Evolutionary conservation across 2,888 invertebrate species (phyloP), one percentile per base, ranked within the genome.

Genomic region (Hermodice carunculata): DNA sequence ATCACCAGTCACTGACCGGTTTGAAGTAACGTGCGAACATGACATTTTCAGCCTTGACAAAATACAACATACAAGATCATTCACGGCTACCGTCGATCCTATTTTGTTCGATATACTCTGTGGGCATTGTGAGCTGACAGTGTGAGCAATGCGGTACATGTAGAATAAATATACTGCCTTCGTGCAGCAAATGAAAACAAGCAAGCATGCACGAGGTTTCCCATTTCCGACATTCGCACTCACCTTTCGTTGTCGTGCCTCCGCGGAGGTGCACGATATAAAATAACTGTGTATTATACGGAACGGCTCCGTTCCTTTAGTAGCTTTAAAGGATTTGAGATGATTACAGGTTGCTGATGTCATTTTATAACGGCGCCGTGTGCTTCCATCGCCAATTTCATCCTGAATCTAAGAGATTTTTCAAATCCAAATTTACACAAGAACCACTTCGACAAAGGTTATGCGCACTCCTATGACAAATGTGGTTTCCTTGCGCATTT

Each of bases 201-300:
- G 6, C 29, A 44, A 28, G 46, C 22, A 46, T 46, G 46, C 19
- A 2, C 19, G 51, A 3, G n/a, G 51, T 29, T 22, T 22, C 28
- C 31, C 29, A 11, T 17, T 28, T 24, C 31, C 31, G 31, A 31
- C 26, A 22, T 11, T 31, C 26, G 31, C 43, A 44, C 67, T 79
- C 83, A 94, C 95, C 93, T 94, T 95, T 80, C 92, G 91, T 86
- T 91, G 90, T 78, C 94, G 90, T 74, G 93, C 92, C 87, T 93
- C 93, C 76, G 89, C 89, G 69, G 93, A 91, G 61, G 93, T 91
- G 85, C 93, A 92, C 72, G 94, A 91, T 52, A 86, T 80, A 87
- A 96, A 95, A 87, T 92, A 93, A 72, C 92, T 91, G 88, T 95
- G 93, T 78, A 96, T 92, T 78, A 94, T 90, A 87, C 90, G 90